Percentiles rank a stretch among this genome's conserved stretches.
Conservation (phyloP, 2,888 invertebrate species). For the Meiosimyza decipiens region DNA sequence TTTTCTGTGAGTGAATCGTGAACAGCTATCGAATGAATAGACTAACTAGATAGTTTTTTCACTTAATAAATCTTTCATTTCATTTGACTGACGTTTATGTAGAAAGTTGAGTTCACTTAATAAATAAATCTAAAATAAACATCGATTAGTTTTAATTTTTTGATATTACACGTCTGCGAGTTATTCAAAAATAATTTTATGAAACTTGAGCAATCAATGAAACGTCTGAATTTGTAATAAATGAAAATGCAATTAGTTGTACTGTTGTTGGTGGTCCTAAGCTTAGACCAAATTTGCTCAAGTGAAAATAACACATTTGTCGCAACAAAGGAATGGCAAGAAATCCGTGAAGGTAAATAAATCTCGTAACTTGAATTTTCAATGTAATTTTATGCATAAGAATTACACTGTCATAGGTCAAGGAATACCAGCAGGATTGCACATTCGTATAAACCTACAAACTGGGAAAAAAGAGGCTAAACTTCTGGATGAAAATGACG, state of each 20-base stretch:
- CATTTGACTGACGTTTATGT: too few species aligned
- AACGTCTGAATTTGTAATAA: not conserved
- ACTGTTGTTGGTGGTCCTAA: not conserved
- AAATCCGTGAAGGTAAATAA: constrained; percentile 71
- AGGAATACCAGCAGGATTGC: constrained; percentile 78
- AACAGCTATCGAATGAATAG: too few species aligned
- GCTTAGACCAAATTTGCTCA: constrained; percentile 26
- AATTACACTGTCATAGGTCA: constrained; percentile 70
- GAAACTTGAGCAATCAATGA: too few species aligned
- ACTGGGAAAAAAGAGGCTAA: constrained; percentile 82
- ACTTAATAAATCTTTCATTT: too few species aligned
- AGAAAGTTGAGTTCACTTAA: too few species aligned
- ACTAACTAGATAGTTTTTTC: too few species aligned
- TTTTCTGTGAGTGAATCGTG: too few species aligned
- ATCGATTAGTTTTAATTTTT: too few species aligned
- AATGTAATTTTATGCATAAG: constrained; percentile 6
- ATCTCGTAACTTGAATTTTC: constrained; percentile 30
- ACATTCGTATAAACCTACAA: constrained; percentile 79
- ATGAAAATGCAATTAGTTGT: constrained; percentile 11
- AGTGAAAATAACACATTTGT: constrained; percentile 68
- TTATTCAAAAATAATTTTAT: too few species aligned
- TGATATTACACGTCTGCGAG: too few species aligned
- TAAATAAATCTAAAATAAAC: too few species aligned
- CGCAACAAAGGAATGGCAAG: constrained; percentile 75
- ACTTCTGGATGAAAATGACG: constrained; percentile 71